These are phyloP conservation scores for Lepidostoma basale DNA, from an alignment of 1,140 invertebrate species.

Conservation along the genomic window DNA sequence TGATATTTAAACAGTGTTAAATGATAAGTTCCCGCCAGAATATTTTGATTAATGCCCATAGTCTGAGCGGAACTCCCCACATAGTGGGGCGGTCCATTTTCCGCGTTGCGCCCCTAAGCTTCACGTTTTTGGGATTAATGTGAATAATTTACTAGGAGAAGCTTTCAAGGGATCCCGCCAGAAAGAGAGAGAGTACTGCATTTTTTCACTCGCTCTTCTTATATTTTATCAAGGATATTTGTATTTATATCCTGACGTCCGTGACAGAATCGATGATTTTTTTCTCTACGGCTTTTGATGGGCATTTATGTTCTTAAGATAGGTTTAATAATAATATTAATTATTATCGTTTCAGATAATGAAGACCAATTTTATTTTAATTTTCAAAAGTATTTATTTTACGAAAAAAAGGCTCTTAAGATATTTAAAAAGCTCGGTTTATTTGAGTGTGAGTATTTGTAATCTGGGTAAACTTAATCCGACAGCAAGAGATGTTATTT, in stretches of 20 bases:
- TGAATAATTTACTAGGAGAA: conserved; percentile 19
- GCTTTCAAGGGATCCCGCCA: conserved; percentile 12
- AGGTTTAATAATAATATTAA: too few species aligned
- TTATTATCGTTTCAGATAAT: too few species aligned
- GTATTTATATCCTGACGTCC: not conserved
- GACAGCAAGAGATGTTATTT: too few species aligned
- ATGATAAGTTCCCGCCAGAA: too few species aligned
- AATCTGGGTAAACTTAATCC: too few species aligned
- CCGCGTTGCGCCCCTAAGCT: not conserved
- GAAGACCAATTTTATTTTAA: too few species aligned
- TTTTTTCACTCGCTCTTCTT: conserved; percentile 10
- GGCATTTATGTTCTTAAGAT: too few species aligned
- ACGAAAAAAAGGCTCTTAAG: too few species aligned
- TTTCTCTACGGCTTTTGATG: not conserved
- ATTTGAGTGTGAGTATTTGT: too few species aligned
- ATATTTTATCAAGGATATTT: conserved; percentile 11
- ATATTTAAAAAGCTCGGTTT: too few species aligned
- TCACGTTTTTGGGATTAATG: conserved; percentile 22
- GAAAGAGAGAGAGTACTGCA: not conserved
- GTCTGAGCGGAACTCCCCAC: not conserved
- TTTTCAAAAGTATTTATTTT: too few species aligned
- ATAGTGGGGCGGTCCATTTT: not conserved
- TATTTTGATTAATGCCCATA: not conserved
- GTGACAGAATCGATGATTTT: conserved; percentile 5
- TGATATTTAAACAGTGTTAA: too few species aligned